Conservation (phyloP, 2,797 vertebrate species). For the Coilia nasus region DNA sequence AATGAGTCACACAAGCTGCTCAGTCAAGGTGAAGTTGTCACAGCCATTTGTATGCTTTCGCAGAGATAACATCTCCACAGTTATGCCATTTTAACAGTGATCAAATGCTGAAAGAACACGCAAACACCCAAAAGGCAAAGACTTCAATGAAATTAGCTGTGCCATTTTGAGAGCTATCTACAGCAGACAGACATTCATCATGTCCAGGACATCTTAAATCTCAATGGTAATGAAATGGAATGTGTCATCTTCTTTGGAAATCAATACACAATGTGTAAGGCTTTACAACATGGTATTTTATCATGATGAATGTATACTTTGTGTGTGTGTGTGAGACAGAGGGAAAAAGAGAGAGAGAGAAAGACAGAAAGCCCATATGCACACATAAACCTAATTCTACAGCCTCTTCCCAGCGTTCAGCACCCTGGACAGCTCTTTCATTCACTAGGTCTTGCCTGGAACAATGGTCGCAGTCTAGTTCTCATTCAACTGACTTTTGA, state of each 20-base stretch:
- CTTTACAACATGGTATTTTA: not conserved
- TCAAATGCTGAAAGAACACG: constrained; percentile 59
- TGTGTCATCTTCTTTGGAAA: not conserved
- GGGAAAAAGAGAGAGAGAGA: constrained; percentile 4
- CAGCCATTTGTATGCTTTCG: constrained; percentile 55
- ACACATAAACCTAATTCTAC: constrained; percentile 38
- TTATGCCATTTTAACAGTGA: constrained; percentile 59
- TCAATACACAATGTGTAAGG: not conserved
- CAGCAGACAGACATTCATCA: constrained; percentile 61
- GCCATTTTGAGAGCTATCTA: constrained; percentile 64
- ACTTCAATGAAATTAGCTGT: constrained; percentile 42
- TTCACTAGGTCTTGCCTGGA: not conserved
- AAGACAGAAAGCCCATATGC: constrained; percentile 21
- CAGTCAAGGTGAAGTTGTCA: constrained; percentile 68
- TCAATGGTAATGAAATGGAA: not conserved
- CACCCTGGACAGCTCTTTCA: constrained; percentile 29
- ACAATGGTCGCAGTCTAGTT: not conserved
- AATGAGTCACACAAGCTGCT: constrained; percentile 65
- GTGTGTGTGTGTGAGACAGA: not conserved
- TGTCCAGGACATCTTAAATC: constrained; percentile 49
- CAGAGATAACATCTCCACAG: constrained; percentile 61
- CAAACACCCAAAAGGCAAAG: constrained; percentile 47
- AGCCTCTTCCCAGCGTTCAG: constrained; percentile 40
- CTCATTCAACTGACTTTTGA: not conserved
- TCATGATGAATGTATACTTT: not conserved